Evolutionary conservation across 2,888 invertebrate species (phyloP), one percentile per base, ranked within the genome.

Genomic region (Protodeltote pygarga): DNA sequence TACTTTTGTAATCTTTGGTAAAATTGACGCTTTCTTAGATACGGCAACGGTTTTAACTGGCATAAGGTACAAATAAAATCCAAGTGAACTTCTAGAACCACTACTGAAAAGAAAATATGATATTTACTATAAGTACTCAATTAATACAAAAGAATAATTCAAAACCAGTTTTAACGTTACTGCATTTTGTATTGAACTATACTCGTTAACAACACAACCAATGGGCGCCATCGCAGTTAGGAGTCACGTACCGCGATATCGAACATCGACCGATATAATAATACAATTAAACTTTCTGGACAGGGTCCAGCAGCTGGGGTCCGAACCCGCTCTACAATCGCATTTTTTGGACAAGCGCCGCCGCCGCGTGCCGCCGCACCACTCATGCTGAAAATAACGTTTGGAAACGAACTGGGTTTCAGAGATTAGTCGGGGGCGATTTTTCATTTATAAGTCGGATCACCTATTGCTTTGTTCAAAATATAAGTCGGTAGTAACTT

Each of bases 251-350:
- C 20, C 45, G 51, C 13, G 51, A 40, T 59, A 53, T 48, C 52
- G 39, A 29, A 49, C 38, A 9, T 31, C 25, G 14, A 47, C 48
- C 63, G 65, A 65, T 68, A 71, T 75, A 74, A 75, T 74, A 72
- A 65, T 48, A 61, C 57, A 55, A 71, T 71, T 71, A 69, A 66
- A 72, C 50, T 64, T 60, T 45, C 72, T 78, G 81, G 78, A 67
- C 37, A 44, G 25, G 29, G 40, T 72, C 79, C 79, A 79, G 58
- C 15, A 8, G 32, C 28, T 19, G 16, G 15, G 9, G n/a, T 17
- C 6, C 23, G 6, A 54, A 19, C 29, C 14, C 34, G 31, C 29
- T 16, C 20, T 24, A 10, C 28, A 20, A 13, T 23, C 11, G 41
- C 32, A 40, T 32, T 47, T 49, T 50, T 49, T 58, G 24, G 47